Percentiles rank a stretch among this genome's conserved stretches.
Conservation (phyloP, 2,888 invertebrate genomes). For the Phymatocera aterrima region DNA sequence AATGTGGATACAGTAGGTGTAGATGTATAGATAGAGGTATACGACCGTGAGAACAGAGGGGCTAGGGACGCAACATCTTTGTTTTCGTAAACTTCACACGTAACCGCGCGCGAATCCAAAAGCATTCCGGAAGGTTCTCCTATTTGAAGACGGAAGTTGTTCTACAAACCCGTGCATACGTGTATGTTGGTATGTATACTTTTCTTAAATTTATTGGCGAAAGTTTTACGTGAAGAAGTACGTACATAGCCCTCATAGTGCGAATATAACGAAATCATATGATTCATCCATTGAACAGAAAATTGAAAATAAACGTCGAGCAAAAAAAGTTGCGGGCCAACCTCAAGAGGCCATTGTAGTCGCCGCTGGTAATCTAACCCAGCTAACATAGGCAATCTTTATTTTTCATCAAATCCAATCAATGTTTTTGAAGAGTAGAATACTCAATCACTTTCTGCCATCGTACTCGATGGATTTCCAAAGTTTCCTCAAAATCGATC, state of each 20-base stretch:
- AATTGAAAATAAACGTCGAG: too few species aligned
- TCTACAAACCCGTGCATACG: not conserved
- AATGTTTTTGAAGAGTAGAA: too few species aligned
- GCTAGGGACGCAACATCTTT: not conserved
- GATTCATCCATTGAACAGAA: too few species aligned
- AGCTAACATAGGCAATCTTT: too few species aligned
- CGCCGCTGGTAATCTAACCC: too few species aligned
- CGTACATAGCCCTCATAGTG: not conserved
- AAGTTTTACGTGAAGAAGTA: not conserved
- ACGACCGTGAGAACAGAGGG: not conserved
- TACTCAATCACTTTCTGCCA: too few species aligned
- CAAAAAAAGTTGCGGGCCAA: too few species aligned
- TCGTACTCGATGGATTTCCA: too few species aligned
- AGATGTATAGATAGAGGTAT: too few species aligned
- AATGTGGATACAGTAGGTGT: not conserved
- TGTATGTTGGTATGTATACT: not conserved
- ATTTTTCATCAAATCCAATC: too few species aligned
- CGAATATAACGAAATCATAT: not conserved
- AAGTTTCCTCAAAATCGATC: too few species aligned
- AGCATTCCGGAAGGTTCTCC: conserved; percentile 1
- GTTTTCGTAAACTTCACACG: not conserved
- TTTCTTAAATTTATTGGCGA: not conserved
- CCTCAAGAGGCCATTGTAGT: too few species aligned
- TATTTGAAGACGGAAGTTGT: not conserved
- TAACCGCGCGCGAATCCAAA: not conserved